These are phyloP conservation scores for Pipistrellus nathusii DNA, from an alignment of 2,797 vertebrate genomes.

Conservation along the genomic window DNA sequence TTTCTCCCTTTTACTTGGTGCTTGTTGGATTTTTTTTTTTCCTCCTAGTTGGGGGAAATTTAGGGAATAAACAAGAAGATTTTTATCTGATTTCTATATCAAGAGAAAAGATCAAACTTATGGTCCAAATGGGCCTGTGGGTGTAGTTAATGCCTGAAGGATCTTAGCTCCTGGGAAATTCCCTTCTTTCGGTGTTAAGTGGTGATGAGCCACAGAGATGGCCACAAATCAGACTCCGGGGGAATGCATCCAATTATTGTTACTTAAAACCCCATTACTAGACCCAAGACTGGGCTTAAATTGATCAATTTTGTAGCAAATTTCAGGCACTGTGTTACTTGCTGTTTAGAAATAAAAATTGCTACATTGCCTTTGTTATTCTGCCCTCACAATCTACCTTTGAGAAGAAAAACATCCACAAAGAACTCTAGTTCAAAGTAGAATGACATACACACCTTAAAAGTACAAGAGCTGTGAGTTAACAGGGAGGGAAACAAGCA, in stretches of 20 bases:
- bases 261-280: background rate
- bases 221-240: background rate
- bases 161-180: background rate
- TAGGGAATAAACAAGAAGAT: background rate
- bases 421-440: background rate
- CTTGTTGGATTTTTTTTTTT: background rate
- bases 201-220: background rate
- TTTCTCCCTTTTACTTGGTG: conserved; percentile 25
- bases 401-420: background rate
- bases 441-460: background rate
- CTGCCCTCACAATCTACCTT: background rate
- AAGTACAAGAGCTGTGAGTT: background rate
- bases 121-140: background rate
- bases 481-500: background rate
- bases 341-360: background rate
- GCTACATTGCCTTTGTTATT: background rate
- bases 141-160: background rate
- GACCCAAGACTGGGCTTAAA: background rate
- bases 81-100: conserved; percentile 27
- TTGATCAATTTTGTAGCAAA: background rate
- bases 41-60: background rate
- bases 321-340: background rate
- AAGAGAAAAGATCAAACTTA: conserved; percentile 4
- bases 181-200: background rate
- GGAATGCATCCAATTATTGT: background rate